Base-by-base conservation (phyloP, 2,113 vertebrate genomes). In the Martes martes region DNA sequence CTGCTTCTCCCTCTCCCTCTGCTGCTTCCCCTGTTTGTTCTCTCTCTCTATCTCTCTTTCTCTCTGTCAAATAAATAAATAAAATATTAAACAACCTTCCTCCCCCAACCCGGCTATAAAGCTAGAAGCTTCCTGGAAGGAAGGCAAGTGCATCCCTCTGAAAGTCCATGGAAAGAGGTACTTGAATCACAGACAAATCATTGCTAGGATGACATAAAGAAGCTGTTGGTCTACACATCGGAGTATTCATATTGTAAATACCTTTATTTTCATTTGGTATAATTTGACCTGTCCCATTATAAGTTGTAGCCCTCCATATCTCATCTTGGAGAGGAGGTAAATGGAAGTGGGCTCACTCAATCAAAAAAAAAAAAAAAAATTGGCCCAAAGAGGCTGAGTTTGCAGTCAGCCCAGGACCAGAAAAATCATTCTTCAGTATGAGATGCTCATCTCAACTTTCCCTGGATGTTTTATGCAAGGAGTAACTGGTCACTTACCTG, bases 261-360 rank as follows among this genome's bases (percentile, higher is more conserved):
- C 6, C 13, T 50, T 24, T 19, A 26, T 80, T 79, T 74, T 57
- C 1, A 65, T 55, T 71, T 67, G 33, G 6, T 86, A 67, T 74
- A 42, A 86, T 94, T 83, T 69, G 16, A 42, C n/a, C 16, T 23
- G 3, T 76, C 2, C 8, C 18, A 45, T 14, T 39, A 24, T 2
- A 79, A 28, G 63, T 7, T 31, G 0, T 24, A 61, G 11, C 3
- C n/a, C 3, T 45, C 16, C 1, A 11, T 11, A 39, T 2, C 6
- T 14, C 4, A 86, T 67, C 81, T 45, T 33, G 7, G 10, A 31
- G 21, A 19, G 59, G 11, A 61, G 8, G 24, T 47, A 59, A 92
- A 45, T 1, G 2, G 6, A 89, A 65, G 3, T 55, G 2, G 1
- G 7, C n/a, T 69, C 19, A 55, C 5, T 61, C 23, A 71, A 45